These are phyloP conservation scores for Heliocidaris erythrogramma DNA, from an alignment of 35 echinoderm and acorn worm genomes.

Conservation along the genomic window DNA sequence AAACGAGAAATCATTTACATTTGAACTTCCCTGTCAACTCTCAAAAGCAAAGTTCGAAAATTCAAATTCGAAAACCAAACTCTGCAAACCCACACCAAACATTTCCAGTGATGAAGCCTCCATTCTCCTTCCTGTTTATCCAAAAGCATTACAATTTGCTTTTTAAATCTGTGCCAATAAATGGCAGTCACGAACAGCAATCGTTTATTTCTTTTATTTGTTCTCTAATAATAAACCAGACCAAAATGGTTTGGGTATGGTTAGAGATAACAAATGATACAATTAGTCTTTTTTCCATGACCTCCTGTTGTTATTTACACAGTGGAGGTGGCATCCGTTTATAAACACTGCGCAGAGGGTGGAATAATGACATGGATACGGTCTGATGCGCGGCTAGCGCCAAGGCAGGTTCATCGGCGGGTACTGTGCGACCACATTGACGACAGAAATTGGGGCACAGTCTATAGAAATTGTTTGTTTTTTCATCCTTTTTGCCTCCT, in stretches of 20 bases:
- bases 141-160: neutral
- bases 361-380: neutral
- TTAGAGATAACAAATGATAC: neutral
- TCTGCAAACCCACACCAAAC: neutral
- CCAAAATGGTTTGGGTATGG: neutral
- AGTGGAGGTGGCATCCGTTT: conserved; percentile 21
- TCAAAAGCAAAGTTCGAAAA: neutral
- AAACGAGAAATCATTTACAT: neutral
- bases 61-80: neutral
- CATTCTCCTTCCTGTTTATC: neutral
- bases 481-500: neutral
- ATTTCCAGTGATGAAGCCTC: neutral
- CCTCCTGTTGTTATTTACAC: conserved; percentile 34
- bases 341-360: neutral
- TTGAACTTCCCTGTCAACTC: neutral
- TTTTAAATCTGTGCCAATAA: neutral
- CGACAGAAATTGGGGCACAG: neutral
- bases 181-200: neutral
- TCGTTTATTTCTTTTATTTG: conserved; percentile 6
- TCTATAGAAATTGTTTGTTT: neutral
- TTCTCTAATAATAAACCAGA: neutral
- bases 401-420: neutral
- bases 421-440: neutral
- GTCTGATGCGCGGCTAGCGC: conserved; percentile 24
- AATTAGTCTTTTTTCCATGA: conserved; percentile 1